phyloP scores from a whole-genome alignment of 2,113 vertebrate genomes.

The Cheilinus undulatus region DNA sequence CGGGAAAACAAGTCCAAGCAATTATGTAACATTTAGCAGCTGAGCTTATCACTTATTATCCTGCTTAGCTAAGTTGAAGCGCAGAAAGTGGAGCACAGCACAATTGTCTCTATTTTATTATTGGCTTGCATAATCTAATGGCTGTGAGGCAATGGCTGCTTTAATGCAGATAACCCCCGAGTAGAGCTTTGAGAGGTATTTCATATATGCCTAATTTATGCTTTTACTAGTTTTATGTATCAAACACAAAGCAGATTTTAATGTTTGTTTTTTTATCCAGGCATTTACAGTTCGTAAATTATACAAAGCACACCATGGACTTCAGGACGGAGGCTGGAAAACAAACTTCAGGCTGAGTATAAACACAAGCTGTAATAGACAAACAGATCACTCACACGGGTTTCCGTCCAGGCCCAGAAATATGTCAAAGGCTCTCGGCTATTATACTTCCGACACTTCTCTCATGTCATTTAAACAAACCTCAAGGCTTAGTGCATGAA shows the following conservation, averaged over 20 bases:
- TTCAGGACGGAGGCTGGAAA: slow-evolving; percentile 21
- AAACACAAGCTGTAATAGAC: slow-evolving; percentile 35
- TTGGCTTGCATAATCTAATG: slow-evolving; percentile 39
- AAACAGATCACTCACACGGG: slow-evolving; percentile 37
- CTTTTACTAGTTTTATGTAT: slow-evolving; percentile 32
- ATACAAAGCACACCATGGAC: slow-evolving; percentile 10
- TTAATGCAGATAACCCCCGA: neutral
- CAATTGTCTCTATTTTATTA: slow-evolving; percentile 40
- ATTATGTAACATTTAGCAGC: slow-evolving; percentile 59
- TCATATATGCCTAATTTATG: slow-evolving; percentile 39
- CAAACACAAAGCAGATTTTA: slow-evolving; percentile 48
- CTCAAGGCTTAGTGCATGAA: slow-evolving; percentile 35
- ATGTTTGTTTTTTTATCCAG: slow-evolving; percentile 1
- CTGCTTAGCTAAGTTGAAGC: slow-evolving; percentile 24
- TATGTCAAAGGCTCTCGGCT: slow-evolving; percentile 32
- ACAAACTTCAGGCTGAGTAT: neutral
- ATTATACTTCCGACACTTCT: slow-evolving; percentile 58
- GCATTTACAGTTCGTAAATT: slow-evolving; percentile 35
- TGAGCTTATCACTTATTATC: slow-evolving; percentile 49
- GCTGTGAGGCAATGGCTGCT: slow-evolving; percentile 2
- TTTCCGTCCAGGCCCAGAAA: slow-evolving; percentile 47
- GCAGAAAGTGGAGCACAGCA: slow-evolving; percentile 8
- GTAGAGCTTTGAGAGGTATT: slow-evolving; percentile 14
- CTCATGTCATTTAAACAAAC: slow-evolving; percentile 61
- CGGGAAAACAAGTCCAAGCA: slow-evolving; percentile 38